Base-by-base conservation (phyloP, 2,888 invertebrate genomes). In the Lordiphosa fenestrarum region DNA sequence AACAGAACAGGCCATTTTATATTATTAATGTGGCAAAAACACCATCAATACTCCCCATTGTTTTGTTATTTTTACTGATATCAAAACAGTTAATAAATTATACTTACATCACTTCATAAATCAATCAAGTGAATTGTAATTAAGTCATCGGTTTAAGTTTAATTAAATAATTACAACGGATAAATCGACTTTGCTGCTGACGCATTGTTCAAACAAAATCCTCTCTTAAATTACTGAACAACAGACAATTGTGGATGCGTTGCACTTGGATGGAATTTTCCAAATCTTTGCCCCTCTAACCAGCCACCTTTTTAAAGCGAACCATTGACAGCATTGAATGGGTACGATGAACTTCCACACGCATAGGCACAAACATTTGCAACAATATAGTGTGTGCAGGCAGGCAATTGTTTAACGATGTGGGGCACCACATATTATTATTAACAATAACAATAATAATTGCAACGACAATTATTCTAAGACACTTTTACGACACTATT, bases 311-410 rank as follows among this genome's bases (percentile, higher is more conserved):
- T 44, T 10, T 30, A 1, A 9, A 10, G 30, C 10, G 30, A 30
- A 30, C 3, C 9, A 25, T 19, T 10, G n/a, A 39, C 25, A 50
- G 30, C 87, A 87, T 86, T 87, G 87, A 87, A 87, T 87, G 87
- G 78, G 87, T 85, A 87, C 87, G 84, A 87, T 87, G 86, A 87
- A 87, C 86, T 87, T 82, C 50, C 42, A 30, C 23, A 49, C 15
- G 40, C 41, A 55, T 33, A 57, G 12, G 48, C 39, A 62, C 49
- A 33, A 39, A 59, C 42, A 51, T 57, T 7, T 57, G 40, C 47
- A 53, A 73, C 46, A 73, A 65, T 50, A 64, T 53, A 53, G 30
- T 30, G 30, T 30, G 30, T 30, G 30, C 37, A 19, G 51, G 48
- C 66, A 69, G 55, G 68, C 58, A 78, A 72, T 80, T 82, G 69